Percentiles rank a stretch among this genome's conserved stretches.
These are phyloP conservation scores for Clarias pachynema DNA, from an alignment of 2,797 vertebrate genomes.

Conservation along the genomic window DNA sequence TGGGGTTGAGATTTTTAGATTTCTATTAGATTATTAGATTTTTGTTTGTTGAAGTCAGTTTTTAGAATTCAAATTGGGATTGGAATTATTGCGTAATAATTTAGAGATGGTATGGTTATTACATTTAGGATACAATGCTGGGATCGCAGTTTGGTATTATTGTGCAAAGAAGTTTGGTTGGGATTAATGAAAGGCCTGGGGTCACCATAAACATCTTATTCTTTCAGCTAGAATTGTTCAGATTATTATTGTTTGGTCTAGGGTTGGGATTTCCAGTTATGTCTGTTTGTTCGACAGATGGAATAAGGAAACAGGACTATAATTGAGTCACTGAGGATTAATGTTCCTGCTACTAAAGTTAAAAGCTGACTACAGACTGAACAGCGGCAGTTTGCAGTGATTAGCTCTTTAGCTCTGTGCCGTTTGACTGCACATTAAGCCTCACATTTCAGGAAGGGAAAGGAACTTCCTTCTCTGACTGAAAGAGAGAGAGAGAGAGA, in stretches of 20 bases:
- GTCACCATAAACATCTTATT: not conserved
- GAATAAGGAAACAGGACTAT: not conserved
- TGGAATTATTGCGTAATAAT: too few relatives aligned
- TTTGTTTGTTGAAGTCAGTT: too few relatives aligned
- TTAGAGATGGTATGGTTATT: not conserved
- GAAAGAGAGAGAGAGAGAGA: not conserved
- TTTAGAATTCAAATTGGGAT: too few relatives aligned
- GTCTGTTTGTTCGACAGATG: not conserved
- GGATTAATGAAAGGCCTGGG: not conserved
- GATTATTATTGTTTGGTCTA: not conserved
- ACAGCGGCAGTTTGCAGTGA: not conserved
- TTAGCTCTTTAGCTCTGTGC: constrained; percentile 23
- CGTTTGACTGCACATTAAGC: constrained; percentile 7
- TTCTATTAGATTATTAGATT: too few relatives aligned
- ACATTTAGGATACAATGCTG: not conserved
- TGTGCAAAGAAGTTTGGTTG: not conserved
- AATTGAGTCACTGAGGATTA: not conserved
- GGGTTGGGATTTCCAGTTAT: not conserved
- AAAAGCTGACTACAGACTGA: not conserved
- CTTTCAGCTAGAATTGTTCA: not conserved
- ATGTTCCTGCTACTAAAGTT: not conserved
- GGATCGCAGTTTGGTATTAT: not conserved
- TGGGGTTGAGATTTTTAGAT: too few relatives aligned
- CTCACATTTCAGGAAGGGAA: constrained; percentile 20
- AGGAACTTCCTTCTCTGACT: constrained; percentile 21